A percentile compares a stretch with the other conserved stretches of the same genome.
Conservation (phyloP, 2,888 invertebrate genomes). For the Amiota communis region DNA sequence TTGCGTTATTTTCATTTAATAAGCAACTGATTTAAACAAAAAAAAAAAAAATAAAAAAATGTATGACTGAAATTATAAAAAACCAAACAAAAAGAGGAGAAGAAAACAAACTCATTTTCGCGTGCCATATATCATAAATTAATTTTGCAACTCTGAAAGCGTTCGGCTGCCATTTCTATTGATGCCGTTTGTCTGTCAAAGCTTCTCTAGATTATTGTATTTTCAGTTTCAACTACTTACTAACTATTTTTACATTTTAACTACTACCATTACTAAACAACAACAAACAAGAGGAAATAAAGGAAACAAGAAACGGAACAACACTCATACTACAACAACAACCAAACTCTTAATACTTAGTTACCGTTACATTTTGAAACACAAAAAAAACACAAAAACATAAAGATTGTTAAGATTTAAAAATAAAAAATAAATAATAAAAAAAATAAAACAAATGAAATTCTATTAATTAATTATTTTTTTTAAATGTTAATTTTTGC, state of each 20-base stretch:
- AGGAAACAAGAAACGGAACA: slow-evolving; percentile 7
- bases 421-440: slow-evolving; percentile 1
- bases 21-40: too few relatives aligned
- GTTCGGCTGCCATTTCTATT: slow-evolving; percentile 29
- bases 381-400: neutral
- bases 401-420: slow-evolving; percentile 8
- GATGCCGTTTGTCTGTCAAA: too few relatives aligned
- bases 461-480: slow-evolving; percentile 41
- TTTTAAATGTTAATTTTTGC: slow-evolving; percentile 10
- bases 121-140: slow-evolving; percentile 38
- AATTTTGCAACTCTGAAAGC: too few relatives aligned
- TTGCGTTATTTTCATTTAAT: neutral
- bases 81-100: slow-evolving; percentile 10
- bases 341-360: slow-evolving; percentile 21
- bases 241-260: too few relatives aligned
- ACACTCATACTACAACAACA: slow-evolving; percentile 19
- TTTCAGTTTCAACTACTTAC: too few relatives aligned
- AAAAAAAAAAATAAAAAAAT: neutral
- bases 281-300: neutral
- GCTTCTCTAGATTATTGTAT: too few relatives aligned
- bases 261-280: neutral
- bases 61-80: slow-evolving; percentile 27
- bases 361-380: slow-evolving; percentile 18
- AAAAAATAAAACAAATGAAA: slow-evolving; percentile 43
- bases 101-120: slow-evolving; percentile 27